Base-by-base conservation (phyloP, 2,888 invertebrate species). In the Lasioglossum zephyrum region DNA sequence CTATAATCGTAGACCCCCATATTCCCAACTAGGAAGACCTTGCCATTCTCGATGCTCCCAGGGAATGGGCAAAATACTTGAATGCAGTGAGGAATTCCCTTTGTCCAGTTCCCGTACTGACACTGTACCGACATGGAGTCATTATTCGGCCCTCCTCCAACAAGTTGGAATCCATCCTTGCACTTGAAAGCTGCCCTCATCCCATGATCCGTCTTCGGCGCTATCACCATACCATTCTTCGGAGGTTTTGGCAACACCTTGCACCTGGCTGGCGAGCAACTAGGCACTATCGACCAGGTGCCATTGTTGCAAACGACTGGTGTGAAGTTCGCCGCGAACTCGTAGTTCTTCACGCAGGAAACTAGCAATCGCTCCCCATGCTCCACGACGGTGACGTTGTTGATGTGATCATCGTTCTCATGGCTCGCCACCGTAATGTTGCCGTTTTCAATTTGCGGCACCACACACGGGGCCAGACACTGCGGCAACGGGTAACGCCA, bases 1-100 rank as follows among this genome's bases (percentile, higher is more conserved):
- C 99, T 96, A 94, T 99, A 99, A 94, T 99, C 98, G 94, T 99
- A 99, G 63, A 99, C 96, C 0, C 99, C 99, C 98, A 99, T 99
- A 94, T 99, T 98, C 5, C 99, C 99, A 0, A 99, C 99, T 1
- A 99, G 96, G 5, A 99, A 96, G 0, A 99, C 98, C 95, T 98
- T 98, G 1, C 99, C 99, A 93, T 99, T 97, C 85, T 97, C 96
- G 69, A 99, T 97, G 90, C 97, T 97, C 0, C 99, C 99, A 18
- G 99, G 99, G 94, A 98, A 99, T 0, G 98, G 98, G 93, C 99
- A 99, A 94, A 98, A 99, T 0, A 99, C 98, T 84, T 95, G 95
- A 8, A 97, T 97, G 93, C 99, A 99, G 88, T 96, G 97, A 0
- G 99, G 99, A 8, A 97, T 96, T 80, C 98, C 97, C 0, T 98